A percentile compares a stretch with the other conserved stretches of the same genome.
These are phyloP conservation scores for Empis livida DNA, from an alignment of 2,888 invertebrate genomes.

Conservation along the genomic window DNA sequence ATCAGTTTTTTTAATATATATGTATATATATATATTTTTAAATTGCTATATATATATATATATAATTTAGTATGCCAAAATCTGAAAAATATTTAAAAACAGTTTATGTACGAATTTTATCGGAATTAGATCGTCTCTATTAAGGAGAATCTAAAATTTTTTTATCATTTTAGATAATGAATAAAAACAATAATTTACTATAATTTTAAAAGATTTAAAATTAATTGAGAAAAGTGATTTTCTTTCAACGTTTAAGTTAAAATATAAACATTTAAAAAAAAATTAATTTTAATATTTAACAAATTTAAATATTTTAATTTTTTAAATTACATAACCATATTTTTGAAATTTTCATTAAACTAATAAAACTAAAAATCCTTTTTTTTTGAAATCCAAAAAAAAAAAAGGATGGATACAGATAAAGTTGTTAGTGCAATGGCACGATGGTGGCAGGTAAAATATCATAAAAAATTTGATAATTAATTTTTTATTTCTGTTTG, in stretches of 20 bases:
- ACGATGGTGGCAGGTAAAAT: constrained; percentile 36
- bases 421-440: constrained; percentile 36
- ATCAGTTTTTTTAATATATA: too few species aligned
- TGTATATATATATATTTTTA: too few species aligned
- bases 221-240: too few species aligned
- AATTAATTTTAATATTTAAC: background rate
- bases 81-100: background rate
- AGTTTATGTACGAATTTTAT: background rate
- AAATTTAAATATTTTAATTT: background rate
- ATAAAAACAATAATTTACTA: too few species aligned
- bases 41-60: too few species aligned
- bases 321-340: background rate
- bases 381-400: constrained; percentile 14
- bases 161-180: too few species aligned
- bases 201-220: too few species aligned
- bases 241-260: background rate
- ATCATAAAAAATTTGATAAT: constrained; percentile 1
- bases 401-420: constrained; percentile 30
- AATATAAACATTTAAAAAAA: background rate
- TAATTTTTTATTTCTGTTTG: background rate
- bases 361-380: background rate
- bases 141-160: background rate
- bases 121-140: background rate
- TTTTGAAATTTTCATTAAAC: background rate
- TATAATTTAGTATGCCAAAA: too few species aligned